Evolutionary conservation across 2,113 vertebrate species (phyloP), one percentile per base, ranked within the genome.

Genomic region (Carlito syrichta): DNA sequence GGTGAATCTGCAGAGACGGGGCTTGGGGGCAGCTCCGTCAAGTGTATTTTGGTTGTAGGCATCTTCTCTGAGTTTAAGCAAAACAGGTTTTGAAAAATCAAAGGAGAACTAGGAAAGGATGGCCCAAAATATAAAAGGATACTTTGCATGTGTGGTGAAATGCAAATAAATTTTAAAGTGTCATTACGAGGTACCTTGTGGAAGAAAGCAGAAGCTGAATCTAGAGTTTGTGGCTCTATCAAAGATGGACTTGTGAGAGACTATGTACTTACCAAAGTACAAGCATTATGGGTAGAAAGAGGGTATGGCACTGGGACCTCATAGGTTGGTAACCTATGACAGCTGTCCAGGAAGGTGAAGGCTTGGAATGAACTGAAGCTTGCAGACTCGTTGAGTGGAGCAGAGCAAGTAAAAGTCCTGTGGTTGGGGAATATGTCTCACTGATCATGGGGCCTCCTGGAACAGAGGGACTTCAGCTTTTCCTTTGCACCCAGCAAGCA

Each of bases 21-120:
- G 30, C 66, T 2, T 0, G 19, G 1, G 43, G 0, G 19, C 63
- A 14, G 0, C 0, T 1, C 14, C 5, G 23, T 5, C 20, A 19
- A 45, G 23, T 10, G 2, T 8, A 0, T 30, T 48, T 66, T 27
- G 38, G 43, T 50, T 20, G 10, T 0, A 22, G 86, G 20, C 58
- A 1, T 25, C 16, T 27, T 86, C 69, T 95, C 60, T 89, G 8
- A 32, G 32, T 25, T 62, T 58, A 83, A 60, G 78, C 54, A 89
- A 11, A 25, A 43, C 3, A 8, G 32, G 20, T 22, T 71, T 89
- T 52, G 58, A 52, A 69, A 68, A 56, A 69, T 22, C 8, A 43
- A 60, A 54, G n/a, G 60, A 16, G n/a, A 94, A 10, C 32, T 48
- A 7, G 8, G 52, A 76, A 73, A 27, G 23, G 62, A 40, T 19